phyloP scores from a whole-genome alignment of 2,113 vertebrate species.

The Hydrochoerus hydrochaeris region DNA sequence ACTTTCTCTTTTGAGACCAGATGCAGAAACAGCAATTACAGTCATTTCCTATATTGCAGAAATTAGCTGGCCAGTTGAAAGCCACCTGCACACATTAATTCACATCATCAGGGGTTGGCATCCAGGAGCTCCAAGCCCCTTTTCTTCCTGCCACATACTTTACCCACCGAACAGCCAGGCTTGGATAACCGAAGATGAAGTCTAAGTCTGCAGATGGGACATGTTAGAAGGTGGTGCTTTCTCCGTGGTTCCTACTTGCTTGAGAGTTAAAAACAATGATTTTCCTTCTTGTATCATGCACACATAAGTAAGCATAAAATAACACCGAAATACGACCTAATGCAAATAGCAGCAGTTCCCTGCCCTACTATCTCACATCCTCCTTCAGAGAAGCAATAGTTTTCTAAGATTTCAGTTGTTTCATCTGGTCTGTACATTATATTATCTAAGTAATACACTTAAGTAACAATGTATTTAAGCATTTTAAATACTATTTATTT shows the following conservation, averaged over 20 bases:
- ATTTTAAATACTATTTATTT: conserved; percentile 8
- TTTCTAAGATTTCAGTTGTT: not conserved
- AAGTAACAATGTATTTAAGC: not conserved
- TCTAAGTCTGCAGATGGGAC: not conserved
- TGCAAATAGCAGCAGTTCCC: conserved; percentile 8
- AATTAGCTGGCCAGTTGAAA: conserved; percentile 83
- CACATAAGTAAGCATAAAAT: conserved; percentile 16
- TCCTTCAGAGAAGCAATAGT: not conserved
- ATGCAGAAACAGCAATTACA: conserved; percentile 83
- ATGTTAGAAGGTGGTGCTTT: not conserved
- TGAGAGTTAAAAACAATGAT: not conserved
- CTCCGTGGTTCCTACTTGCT: not conserved
- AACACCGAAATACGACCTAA: not conserved
- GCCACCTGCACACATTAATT: conserved; percentile 82
- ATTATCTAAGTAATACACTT: not conserved
- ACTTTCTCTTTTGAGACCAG: conserved; percentile 81
- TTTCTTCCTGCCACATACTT: conserved; percentile 41
- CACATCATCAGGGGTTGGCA: conserved; percentile 73
- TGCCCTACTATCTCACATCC: not conserved
- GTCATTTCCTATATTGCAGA: conserved; percentile 83
- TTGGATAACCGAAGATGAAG: conserved; percentile 48
- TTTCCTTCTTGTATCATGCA: not conserved
- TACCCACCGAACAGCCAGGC: not conserved
- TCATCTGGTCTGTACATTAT: conserved; percentile 38
- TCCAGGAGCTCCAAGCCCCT: conserved; percentile 56